Percentiles rank a stretch among this genome's conserved stretches.
phyloP scores from a whole-genome alignment of 2,888 invertebrate genomes.

The Stomorhina lunata region DNA sequence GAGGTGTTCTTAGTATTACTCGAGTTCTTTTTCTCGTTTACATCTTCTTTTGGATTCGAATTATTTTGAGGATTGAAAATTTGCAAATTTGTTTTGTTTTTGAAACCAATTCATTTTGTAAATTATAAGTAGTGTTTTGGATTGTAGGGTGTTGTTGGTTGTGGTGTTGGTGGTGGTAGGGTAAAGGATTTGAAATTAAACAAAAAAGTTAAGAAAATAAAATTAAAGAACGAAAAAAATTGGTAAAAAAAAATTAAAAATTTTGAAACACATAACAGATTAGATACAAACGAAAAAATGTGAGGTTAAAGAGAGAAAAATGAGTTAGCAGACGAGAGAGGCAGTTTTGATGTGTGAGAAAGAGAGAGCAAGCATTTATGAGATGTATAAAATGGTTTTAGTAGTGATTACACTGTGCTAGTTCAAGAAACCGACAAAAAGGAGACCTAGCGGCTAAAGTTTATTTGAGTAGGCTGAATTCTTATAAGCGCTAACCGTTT shows the following conservation, averaged over 20 bases:
- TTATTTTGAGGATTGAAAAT: not conserved
- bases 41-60: no score
- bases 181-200: conserved; percentile 24
- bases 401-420: no score
- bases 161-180: conserved; percentile 17
- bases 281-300: not conserved
- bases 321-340: not conserved
- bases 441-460: no score
- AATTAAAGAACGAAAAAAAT: conserved; percentile 17
- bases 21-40: not conserved
- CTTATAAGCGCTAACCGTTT: no score
- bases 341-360: no score
- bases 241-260: conserved; percentile 29
- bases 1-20: not conserved
- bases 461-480: no score
- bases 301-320: not conserved
- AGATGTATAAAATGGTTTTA: no score
- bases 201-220: conserved; percentile 34
- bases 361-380: no score
- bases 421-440: no score
- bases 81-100: not conserved
- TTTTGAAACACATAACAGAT: not conserved
- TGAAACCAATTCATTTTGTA: conserved; percentile 44
- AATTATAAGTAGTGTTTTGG: not conserved
- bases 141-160: not conserved